phyloP scores from a whole-genome alignment of 1,140 invertebrate species.

The Listronotus oregonensis region DNA sequence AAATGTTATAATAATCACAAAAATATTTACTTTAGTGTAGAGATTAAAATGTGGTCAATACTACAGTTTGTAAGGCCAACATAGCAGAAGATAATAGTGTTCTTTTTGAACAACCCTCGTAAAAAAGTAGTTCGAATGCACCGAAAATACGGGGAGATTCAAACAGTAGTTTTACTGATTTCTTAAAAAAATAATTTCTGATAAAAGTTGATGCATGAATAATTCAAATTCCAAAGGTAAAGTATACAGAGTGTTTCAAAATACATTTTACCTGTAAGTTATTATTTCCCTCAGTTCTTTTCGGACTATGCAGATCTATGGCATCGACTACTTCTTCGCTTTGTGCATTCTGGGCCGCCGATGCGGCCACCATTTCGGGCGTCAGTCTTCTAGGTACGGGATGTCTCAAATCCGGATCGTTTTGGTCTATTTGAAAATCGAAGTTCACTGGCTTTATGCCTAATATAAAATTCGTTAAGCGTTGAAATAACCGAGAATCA shows the following conservation, averaged over 20 bases:
- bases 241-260: background rate
- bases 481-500: too few species aligned
- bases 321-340: conserved; percentile 54
- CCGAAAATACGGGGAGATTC: background rate
- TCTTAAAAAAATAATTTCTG: too few species aligned
- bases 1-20: too few species aligned
- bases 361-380: conserved; percentile 55
- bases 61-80: too few species aligned
- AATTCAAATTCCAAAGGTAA: background rate
- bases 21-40: too few species aligned
- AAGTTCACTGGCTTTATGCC: conserved; percentile 88
- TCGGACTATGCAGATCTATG: conserved; percentile 60
- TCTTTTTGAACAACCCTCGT: background rate
- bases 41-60: too few species aligned
- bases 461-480: too few species aligned
- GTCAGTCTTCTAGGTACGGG: conserved; percentile 79
- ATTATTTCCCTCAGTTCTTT: conserved; percentile 48
- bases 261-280: conserved; percentile 17
- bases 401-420: conserved; percentile 91
- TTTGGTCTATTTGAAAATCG: conserved; percentile 87
- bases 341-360: conserved; percentile 30
- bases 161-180: too few species aligned
- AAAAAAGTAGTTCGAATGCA: background rate
- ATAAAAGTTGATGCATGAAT: too few species aligned
- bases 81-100: too few species aligned